Conservation (phyloP, 2,888 invertebrate genomes). For the Shargacucullia verbasci region DNA sequence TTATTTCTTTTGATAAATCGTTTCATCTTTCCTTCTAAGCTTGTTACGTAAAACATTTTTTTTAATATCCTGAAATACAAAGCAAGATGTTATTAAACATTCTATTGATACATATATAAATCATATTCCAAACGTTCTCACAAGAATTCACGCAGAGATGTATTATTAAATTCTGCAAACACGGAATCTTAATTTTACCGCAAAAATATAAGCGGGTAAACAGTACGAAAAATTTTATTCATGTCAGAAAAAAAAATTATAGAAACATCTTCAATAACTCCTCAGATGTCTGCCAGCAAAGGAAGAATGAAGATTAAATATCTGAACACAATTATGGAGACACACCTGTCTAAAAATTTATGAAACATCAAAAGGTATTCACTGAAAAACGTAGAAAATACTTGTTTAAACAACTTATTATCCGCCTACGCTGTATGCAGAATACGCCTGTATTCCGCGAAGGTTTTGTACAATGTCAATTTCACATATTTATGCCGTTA, state of each 20-base stretch:
- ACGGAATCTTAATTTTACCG: conserved; percentile 38
- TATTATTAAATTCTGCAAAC: conserved; percentile 53
- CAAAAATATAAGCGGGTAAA: conserved; percentile 3
- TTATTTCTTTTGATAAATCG: conserved; percentile 43
- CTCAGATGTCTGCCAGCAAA: conserved; percentile 28
- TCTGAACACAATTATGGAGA: conserved; percentile 25
- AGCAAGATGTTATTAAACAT: conserved; percentile 41
- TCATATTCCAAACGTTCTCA: conserved; percentile 32
- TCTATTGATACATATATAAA: conserved; percentile 37
- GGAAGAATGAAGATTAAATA: conserved; percentile 49
- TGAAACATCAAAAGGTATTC: conserved; percentile 13
- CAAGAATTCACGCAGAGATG: conserved; percentile 45
- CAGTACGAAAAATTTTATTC: conserved; percentile 6
- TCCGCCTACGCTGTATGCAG: too few relatives aligned
- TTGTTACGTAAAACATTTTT: conserved; percentile 42
- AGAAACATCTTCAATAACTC: conserved; percentile 42
- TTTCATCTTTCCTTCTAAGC: conserved; percentile 24
- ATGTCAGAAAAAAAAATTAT: conserved; percentile 17
- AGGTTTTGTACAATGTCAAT: too few relatives aligned
- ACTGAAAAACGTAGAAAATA: conserved; percentile 14
- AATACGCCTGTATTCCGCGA: too few relatives aligned
- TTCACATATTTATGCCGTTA: too few relatives aligned
- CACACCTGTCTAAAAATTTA: conserved; percentile 2
- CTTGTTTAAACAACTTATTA: neutral
- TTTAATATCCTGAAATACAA: conserved; percentile 48